A percentile compares a stretch with the other conserved stretches of the same genome.
phyloP scores from a whole-genome alignment of 2,888 invertebrate species.

The Himalopsyche japonica region DNA sequence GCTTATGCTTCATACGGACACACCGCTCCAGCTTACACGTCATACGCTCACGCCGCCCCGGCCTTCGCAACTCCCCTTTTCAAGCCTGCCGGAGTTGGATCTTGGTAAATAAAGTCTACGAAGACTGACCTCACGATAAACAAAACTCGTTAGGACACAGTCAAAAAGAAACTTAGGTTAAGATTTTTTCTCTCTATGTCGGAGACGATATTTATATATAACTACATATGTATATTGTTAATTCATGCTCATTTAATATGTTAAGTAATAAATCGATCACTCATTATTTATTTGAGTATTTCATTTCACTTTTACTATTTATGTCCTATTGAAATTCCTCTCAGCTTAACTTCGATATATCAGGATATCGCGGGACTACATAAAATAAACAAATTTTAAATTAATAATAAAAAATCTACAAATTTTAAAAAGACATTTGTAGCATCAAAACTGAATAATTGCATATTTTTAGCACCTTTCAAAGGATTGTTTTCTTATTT shows the following conservation, averaged over 20 bases:
- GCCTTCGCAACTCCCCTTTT: constrained; percentile 44
- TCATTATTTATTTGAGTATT: neutral
- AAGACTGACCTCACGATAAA: neutral
- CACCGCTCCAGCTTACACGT: constrained; percentile 35
- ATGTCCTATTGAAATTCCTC: no score
- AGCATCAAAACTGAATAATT: no score
- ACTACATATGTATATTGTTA: neutral
- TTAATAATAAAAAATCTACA: no score
- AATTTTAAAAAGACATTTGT: no score
- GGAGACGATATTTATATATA: neutral
- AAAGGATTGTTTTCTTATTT: no score
- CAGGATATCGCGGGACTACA: no score
- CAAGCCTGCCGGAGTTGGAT: constrained; percentile 58
- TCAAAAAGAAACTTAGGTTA: neutral
- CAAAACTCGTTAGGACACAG: neutral
- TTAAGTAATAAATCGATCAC: neutral
- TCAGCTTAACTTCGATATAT: no score
- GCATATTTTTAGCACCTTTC: no score
- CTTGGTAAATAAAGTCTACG: constrained; percentile 55
- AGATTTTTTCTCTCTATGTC: neutral
- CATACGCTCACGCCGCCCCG: constrained; percentile 36
- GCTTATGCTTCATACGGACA: constrained; percentile 35
- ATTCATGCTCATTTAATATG: neutral
- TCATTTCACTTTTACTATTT: neutral
- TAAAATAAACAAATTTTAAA: no score